A percentile compares a stretch with the other conserved stretches of the same genome.
Evolutionary conservation across 2,113 vertebrate genomes (phyloP).

Genomic region (Mobula birostris): DNA sequence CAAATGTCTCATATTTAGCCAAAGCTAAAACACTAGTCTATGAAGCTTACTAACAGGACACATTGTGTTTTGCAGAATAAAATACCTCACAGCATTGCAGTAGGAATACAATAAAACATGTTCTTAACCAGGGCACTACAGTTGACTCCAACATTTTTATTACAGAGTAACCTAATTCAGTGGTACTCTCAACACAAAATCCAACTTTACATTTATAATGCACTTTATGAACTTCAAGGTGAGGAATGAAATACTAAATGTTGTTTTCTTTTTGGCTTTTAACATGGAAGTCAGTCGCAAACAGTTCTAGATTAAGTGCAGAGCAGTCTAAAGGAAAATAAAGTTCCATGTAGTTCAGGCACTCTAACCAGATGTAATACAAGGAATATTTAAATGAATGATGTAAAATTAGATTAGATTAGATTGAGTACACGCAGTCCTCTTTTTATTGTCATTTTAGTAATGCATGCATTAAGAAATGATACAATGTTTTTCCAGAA

Average conservation of each 20-base stretch:
- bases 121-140: not conserved
- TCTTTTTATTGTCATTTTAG: too few species aligned
- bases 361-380: not conserved
- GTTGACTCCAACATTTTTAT: not conserved
- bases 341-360: not conserved
- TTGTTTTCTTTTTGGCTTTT: not conserved
- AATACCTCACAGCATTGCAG: too few species aligned
- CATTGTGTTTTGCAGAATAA: too few species aligned
- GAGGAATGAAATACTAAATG: not conserved
- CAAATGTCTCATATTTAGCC: too few species aligned
- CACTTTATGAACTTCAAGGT: not conserved
- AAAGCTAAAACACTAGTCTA: too few species aligned
- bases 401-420: not conserved
- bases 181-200: not conserved
- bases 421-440: too few species aligned
- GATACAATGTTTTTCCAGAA: too few species aligned
- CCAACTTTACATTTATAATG: not conserved
- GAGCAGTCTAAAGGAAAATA: not conserved
- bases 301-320: not conserved
- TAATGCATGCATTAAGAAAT: too few species aligned
- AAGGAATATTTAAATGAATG: not conserved
- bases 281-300: not conserved
- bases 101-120: too few species aligned
- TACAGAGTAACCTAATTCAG: not conserved
- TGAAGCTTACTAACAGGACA: too few species aligned